These are phyloP conservation scores for Doryteuthis pealeii DNA, from an alignment of 1,140 invertebrate species.

Conservation along the genomic window DNA sequence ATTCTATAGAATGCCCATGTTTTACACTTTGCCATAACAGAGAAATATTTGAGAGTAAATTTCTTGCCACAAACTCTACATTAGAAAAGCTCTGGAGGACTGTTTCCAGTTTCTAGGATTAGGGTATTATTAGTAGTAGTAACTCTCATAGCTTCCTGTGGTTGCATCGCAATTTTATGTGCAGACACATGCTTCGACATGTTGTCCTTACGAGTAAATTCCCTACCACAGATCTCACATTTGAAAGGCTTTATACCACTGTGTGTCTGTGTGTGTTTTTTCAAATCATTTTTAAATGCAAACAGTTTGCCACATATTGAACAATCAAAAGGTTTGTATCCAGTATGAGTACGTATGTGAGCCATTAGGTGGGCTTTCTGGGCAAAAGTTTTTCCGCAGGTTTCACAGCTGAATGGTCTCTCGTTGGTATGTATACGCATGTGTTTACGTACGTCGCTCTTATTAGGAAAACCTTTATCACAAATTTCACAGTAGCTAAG, in stretches of 20 bases:
- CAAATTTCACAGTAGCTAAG: slow-evolving; percentile 96
- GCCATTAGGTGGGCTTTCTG: slow-evolving; percentile 24
- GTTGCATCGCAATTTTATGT: background rate
- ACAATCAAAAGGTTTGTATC: slow-evolving; percentile 64
- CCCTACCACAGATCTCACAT: slow-evolving; percentile 83
- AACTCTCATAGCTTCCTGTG: slow-evolving; percentile 78
- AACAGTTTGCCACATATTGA: slow-evolving; percentile 80
- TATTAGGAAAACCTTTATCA: slow-evolving; percentile 32
- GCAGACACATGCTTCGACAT: slow-evolving; percentile 68
- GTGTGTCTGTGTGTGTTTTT: slow-evolving; percentile 19
- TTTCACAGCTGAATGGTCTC: slow-evolving; percentile 82
- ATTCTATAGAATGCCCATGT: no score
- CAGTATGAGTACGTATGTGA: slow-evolving; percentile 29
- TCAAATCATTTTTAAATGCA: slow-evolving; percentile 46
- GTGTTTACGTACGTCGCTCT: slow-evolving; percentile 33
- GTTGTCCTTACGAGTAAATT: slow-evolving; percentile 85
- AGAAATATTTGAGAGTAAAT: slow-evolving; percentile 5
- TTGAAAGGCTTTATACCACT: slow-evolving; percentile 56
- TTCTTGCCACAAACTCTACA: slow-evolving; percentile 18
- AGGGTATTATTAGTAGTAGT: slow-evolving; percentile 88
- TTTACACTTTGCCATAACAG: slow-evolving; percentile 12
- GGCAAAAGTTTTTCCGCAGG: slow-evolving; percentile 30
- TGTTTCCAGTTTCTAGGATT: slow-evolving; percentile 74
- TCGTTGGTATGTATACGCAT: slow-evolving; percentile 95
- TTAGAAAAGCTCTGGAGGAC: background rate